phyloP scores from a whole-genome alignment of 2,797 vertebrate species.

The Antennarius maculatus region DNA sequence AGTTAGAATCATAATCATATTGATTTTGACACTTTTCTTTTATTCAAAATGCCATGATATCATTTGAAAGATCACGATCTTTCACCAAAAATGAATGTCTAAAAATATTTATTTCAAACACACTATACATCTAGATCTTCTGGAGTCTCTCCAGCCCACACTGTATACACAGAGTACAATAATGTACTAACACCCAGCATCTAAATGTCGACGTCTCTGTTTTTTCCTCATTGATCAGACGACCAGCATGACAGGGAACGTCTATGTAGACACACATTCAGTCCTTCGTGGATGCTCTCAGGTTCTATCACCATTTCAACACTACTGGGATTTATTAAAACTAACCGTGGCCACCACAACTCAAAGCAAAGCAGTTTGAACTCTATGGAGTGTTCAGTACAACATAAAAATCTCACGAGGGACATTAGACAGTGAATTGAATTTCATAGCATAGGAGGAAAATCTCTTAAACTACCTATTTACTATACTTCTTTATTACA shows the following conservation, averaged over 20 bases:
- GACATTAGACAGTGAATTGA: neutral
- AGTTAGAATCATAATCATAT: no score
- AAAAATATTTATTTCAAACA: no score
- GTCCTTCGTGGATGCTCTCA: no score
- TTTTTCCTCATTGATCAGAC: slow-evolving; percentile 1
- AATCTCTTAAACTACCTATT: neutral
- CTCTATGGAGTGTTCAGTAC: neutral
- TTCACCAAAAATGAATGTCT: neutral
- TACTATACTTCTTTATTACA: no score
- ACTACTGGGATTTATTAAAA: neutral
- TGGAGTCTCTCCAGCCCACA: slow-evolving; percentile 1
- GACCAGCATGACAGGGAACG: neutral
- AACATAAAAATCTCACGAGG: no score
- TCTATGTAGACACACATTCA: neutral
- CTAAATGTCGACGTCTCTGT: no score
- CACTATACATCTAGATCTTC: no score
- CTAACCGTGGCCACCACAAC: neutral
- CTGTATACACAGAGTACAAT: slow-evolving; percentile 5
- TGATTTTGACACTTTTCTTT: no score
- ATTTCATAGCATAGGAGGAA: slow-evolving; percentile 6
- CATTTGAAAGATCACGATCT: no score
- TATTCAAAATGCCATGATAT: no score
- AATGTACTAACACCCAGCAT: no score
- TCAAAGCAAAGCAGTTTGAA: neutral
- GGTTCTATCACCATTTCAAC: neutral